A percentile compares a stretch with the other conserved stretches of the same genome.
Evolutionary conservation across 2,113 vertebrate genomes (phyloP).

Genomic region (Halichoeres trimaculatus): DNA sequence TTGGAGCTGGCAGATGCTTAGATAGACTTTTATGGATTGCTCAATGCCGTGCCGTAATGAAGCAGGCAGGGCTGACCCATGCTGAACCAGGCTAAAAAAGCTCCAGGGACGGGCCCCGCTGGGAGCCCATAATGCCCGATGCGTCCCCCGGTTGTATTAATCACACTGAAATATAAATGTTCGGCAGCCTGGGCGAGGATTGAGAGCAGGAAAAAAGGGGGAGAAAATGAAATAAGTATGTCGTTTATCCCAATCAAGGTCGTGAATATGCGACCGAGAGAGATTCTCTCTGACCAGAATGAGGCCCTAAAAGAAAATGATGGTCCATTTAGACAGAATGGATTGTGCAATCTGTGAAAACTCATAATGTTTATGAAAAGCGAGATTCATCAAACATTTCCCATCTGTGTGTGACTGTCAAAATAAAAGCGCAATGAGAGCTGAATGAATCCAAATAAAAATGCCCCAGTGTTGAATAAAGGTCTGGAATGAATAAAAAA

Average conservation of each 20-base stretch:
- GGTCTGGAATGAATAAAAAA: conserved; percentile 56
- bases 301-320: conserved; percentile 69
- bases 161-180: conserved; percentile 95
- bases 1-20: conserved; percentile 97
- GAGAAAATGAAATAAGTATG: conserved; percentile 85
- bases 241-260: conserved; percentile 95
- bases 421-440: conserved; percentile 47
- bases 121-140: conserved; percentile 91
- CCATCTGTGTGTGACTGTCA: conserved; percentile 62
- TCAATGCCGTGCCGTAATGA: conserved; percentile 96
- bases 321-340: conserved; percentile 70
- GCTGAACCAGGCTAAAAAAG: conserved; percentile 90
- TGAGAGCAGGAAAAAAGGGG: conserved; percentile 1
- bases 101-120: conserved; percentile 88
- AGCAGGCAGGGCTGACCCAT: conserved; percentile 97
- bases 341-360: conserved; percentile 72
- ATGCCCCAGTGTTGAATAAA: conserved; percentile 35
- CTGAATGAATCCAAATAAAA: conserved; percentile 18
- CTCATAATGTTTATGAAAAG: conserved; percentile 71
- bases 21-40: conserved; percentile 99
- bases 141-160: conserved; percentile 90
- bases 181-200: conserved; percentile 66
- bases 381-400: conserved; percentile 62
- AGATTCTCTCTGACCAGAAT: conserved; percentile 86
- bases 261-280: conserved; percentile 88